A percentile compares a stretch with the other conserved stretches of the same genome.
Evolutionary conservation across 1,140 invertebrate species (phyloP).

Genomic region (Heliconius melpomene): DNA sequence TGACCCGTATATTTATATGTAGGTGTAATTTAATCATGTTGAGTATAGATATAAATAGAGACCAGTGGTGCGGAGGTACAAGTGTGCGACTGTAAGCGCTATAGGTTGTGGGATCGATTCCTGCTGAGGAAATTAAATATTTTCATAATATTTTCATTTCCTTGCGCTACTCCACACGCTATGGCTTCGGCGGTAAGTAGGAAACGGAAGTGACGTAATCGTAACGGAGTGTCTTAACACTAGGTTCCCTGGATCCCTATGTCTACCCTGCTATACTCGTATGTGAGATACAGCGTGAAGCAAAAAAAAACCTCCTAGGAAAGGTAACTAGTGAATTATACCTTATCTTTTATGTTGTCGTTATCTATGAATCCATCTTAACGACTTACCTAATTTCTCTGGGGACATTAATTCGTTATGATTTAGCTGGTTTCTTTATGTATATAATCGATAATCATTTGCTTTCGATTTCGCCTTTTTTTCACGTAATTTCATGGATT

Average conservation of each 20-base stretch:
- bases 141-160: too few species aligned
- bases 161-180: too few species aligned
- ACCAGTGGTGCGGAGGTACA: too few species aligned
- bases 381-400: not conserved
- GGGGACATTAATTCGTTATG: not conserved
- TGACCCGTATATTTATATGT: not conserved
- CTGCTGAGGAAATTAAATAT: too few species aligned
- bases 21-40: not conserved
- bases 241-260: too few species aligned
- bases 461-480: not conserved
- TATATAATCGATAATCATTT: not conserved
- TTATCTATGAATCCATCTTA: not conserved
- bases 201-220: too few species aligned
- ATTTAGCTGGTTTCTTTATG: not conserved
- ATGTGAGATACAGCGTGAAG: not conserved
- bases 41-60: too few species aligned
- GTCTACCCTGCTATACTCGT: not conserved
- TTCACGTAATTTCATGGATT: too few species aligned
- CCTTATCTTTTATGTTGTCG: not conserved
- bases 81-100: too few species aligned
- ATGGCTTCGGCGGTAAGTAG: too few species aligned
- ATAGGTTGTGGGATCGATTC: too few species aligned
- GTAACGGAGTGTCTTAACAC: too few species aligned
- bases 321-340: not conserved
- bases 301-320: not conserved